Conservation (phyloP, 92 coral and sea anemone species). For the Chrysogorgia sp. region DNA sequence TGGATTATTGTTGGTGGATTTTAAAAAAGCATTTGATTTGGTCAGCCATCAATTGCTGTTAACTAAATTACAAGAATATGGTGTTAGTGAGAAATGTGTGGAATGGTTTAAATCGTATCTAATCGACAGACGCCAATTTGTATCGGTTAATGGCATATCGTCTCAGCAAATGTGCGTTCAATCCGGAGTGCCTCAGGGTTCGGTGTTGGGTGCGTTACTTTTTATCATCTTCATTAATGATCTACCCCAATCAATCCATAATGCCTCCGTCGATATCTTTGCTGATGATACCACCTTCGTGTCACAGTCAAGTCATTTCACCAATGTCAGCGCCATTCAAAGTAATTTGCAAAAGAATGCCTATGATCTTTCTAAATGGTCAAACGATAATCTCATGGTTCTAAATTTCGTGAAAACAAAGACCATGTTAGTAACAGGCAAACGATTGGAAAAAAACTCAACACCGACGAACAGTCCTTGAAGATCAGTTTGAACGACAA, state of each 20-base stretch:
- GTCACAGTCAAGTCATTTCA: too few species aligned
- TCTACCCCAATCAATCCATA: background rate
- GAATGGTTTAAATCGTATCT: background rate
- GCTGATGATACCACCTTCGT: slow-evolving; percentile 8
- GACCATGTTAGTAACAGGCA: too few species aligned
- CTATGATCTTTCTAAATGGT: too few species aligned
- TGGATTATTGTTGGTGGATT: background rate
- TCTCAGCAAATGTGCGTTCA: background rate
- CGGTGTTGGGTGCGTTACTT: background rate
- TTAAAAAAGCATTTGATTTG: background rate
- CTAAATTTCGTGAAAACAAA: too few species aligned
- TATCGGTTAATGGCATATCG: background rate
- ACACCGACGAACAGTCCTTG: too few species aligned
- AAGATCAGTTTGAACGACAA: too few species aligned
- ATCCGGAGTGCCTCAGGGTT: slow-evolving; percentile 10
- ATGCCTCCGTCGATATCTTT: background rate
- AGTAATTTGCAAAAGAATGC: too few species aligned
- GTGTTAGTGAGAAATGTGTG: background rate
- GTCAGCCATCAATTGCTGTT: background rate
- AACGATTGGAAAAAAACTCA: too few species aligned
- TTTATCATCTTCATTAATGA: background rate
- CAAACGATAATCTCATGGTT: too few species aligned
- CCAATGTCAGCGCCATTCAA: too few species aligned
- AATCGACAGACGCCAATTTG: background rate
- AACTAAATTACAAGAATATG: background rate